Evolutionary conservation across 2,888 invertebrate genomes (phyloP).

Genomic region (Thecophora atra): DNA sequence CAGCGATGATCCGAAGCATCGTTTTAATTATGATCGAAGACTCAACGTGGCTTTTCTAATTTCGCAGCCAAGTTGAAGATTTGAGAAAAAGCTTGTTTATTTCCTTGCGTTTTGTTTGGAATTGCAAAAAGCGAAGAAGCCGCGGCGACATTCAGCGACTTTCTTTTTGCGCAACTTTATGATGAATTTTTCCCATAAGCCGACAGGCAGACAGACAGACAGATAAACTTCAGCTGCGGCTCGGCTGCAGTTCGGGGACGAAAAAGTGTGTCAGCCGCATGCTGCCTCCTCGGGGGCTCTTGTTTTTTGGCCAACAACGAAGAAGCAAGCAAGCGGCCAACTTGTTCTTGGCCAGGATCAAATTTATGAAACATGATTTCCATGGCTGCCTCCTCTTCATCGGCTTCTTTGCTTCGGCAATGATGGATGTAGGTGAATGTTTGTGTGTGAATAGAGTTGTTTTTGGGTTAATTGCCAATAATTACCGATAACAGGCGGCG

Average conservation of each 20-base stretch:
- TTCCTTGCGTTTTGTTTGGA: background rate
- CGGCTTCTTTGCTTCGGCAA: background rate
- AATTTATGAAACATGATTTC: conserved; percentile 2
- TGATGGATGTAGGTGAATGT: background rate
- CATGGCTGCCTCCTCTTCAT: no score
- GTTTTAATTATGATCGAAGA: no score
- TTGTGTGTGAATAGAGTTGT: background rate
- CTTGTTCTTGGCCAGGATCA: background rate
- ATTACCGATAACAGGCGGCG: conserved; percentile 11
- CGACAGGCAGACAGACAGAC: background rate
- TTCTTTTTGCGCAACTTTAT: background rate
- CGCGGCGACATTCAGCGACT: background rate
- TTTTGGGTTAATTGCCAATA: conserved; percentile 34
- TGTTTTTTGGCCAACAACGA: no score
- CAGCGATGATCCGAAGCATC: no score
- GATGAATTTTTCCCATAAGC: background rate
- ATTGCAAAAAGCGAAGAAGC: background rate
- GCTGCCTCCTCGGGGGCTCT: no score
- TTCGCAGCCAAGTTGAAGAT: no score
- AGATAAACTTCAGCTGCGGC: no score
- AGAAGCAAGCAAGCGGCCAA: background rate
- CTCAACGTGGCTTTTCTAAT: no score
- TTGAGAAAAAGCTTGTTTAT: no score
- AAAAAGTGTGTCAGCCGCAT: background rate
- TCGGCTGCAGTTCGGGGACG: no score